These are phyloP conservation scores for Mermis nigrescens DNA, from an alignment of 2,888 invertebrate genomes.

Conservation along the genomic window DNA sequence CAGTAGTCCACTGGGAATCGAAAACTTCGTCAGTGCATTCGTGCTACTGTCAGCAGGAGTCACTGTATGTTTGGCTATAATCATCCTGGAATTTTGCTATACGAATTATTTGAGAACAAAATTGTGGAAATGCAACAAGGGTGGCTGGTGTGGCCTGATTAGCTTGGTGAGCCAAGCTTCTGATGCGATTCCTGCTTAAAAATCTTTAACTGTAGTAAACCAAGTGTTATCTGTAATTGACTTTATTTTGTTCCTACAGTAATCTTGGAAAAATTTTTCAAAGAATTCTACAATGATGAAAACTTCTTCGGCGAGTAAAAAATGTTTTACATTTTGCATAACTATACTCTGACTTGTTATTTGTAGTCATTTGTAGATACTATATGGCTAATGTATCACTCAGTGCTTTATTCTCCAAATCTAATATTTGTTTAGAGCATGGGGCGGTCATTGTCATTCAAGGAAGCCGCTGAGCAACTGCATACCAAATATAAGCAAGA, in stretches of 20 bases:
- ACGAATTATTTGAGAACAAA: constrained; percentile 69
- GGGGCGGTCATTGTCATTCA: constrained; percentile 59
- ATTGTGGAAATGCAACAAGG: constrained; percentile 64
- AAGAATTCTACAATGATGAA: neutral
- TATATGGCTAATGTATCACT: neutral
- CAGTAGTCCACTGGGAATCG: constrained; percentile 38
- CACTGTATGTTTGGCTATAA: constrained; percentile 56
- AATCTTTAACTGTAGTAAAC: too few relatives aligned
- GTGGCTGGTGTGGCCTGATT: constrained; percentile 78
- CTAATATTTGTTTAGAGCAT: constrained; percentile 37
- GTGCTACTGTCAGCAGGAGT: constrained; percentile 71
- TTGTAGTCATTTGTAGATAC: too few relatives aligned
- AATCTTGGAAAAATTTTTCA: too few relatives aligned
- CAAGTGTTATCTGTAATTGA: too few relatives aligned
- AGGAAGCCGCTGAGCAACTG: constrained; percentile 57
- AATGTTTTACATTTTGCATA: too few relatives aligned
- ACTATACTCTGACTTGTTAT: too few relatives aligned
- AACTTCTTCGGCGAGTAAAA: too few relatives aligned
- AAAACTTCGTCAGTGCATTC: constrained; percentile 90
- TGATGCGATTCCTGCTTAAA: too few relatives aligned
- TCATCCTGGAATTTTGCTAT: constrained; percentile 77
- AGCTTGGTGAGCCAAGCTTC: constrained; percentile 76
- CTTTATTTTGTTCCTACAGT: too few relatives aligned
- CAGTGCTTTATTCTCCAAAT: neutral
- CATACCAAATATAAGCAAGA: constrained; percentile 55